A percentile compares a stretch with the other conserved stretches of the same genome.
Conservation (phyloP, 2,113 vertebrate genomes). For the Prochilodus magdalenae region DNA sequence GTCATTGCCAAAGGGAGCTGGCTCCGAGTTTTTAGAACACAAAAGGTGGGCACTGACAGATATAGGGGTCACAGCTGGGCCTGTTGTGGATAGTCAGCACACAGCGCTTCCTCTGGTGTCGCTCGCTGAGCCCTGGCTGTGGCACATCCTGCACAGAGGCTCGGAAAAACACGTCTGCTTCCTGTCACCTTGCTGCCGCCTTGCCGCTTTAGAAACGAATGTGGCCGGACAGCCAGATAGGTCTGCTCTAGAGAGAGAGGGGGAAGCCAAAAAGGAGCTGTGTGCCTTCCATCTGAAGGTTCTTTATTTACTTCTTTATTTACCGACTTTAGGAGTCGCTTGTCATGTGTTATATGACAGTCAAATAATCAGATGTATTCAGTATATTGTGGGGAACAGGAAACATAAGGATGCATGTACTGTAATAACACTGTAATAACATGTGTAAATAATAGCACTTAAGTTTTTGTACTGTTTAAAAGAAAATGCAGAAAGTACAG, state of each 20-base stretch:
- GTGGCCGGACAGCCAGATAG: slow-evolving; percentile 29
- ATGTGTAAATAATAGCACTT: too few species aligned
- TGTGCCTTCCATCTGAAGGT: neutral
- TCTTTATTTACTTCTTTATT: neutral
- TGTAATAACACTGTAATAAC: too few species aligned
- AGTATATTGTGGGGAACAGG: too few species aligned
- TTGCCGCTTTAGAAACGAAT: slow-evolving; percentile 41
- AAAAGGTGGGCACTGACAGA: slow-evolving; percentile 59
- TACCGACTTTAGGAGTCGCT: neutral
- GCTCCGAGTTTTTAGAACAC: slow-evolving; percentile 36
- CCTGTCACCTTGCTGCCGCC: slow-evolving; percentile 53
- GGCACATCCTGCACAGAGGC: slow-evolving; percentile 47
- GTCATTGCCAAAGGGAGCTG: slow-evolving; percentile 33
- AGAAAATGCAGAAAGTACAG: too few species aligned
- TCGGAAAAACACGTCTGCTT: slow-evolving; percentile 56
- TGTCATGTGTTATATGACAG: too few species aligned
- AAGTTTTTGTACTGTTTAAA: too few species aligned
- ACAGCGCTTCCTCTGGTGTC: slow-evolving; percentile 54
- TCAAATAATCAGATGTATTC: too few species aligned
- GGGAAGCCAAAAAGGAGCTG: neutral
- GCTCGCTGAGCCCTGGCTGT: slow-evolving; percentile 30
- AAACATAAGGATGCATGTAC: too few species aligned
- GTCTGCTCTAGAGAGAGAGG: neutral
- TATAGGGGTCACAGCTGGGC: slow-evolving; percentile 57
- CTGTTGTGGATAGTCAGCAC: slow-evolving; percentile 39